Evolutionary conservation across 2,888 invertebrate genomes (phyloP), one percentile per base, ranked within the genome.

Genomic region (Carterocephalus palaemon): DNA sequence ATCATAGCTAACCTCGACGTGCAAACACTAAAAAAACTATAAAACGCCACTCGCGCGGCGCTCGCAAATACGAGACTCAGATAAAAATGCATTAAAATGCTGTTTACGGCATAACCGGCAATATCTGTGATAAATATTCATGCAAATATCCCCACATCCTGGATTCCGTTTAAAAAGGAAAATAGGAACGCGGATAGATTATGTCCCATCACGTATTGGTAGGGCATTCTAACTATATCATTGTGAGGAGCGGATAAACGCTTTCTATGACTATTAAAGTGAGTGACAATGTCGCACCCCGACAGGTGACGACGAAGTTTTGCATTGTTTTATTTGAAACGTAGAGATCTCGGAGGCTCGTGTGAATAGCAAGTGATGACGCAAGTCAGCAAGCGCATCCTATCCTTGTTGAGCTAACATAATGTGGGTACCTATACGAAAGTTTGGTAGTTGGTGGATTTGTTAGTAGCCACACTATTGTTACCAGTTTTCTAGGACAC

Each of bases 131-230:
- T 85, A 83, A 84, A 85, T 85, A 85, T 84, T 82, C 80, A 83
- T 85, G 76, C 75, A 67, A 75, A 80, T 77, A 75, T 62, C 60
- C 69, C 58, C 53, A 72, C 84, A 84, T 86, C 85, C 85, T 85
- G 82, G 82, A 82, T 85, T 84, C 85, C 64, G 64, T 74, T 70
- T 74, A 85, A 78, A 77, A 75, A 78, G 82, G 82, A 80, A 82
- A 80, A 80, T 75, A 70, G 64, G 72, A 70, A 82, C 79, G 81
- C 76, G 75, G 52, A 47, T 62, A 66, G 78, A 76, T 80, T 78
- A 71, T 67, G 51, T 47, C 46, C 48, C 45, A 41, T 51, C 42
- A 40, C 45, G 46, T 29, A 42, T 36, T 49, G 36, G 53, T 47
- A 45, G 47, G 48, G 36, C 46, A 45, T 51, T 51, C 31, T 43